Percentiles rank a stretch among this genome's conserved stretches.
phyloP scores from a whole-genome alignment of 2,888 invertebrate genomes.

The Calameuta idolon region DNA sequence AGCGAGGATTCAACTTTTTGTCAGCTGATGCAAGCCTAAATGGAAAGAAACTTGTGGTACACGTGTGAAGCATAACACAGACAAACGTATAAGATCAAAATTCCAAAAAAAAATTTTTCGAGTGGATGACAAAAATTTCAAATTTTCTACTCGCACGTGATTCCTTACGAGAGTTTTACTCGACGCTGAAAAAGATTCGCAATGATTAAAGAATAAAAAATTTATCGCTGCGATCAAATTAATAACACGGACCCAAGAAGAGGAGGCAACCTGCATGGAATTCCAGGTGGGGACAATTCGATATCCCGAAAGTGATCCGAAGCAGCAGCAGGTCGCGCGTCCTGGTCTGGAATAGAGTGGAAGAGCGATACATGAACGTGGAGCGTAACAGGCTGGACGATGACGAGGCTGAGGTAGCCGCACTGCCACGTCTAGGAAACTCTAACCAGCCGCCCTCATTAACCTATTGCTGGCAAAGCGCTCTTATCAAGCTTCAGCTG shows the following conservation, averaged over 20 bases:
- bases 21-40: background rate
- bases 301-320: slow-evolving; percentile 12
- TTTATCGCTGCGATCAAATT: background rate
- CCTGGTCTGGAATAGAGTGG: slow-evolving; percentile 17
- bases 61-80: background rate
- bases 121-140: background rate
- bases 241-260: background rate
- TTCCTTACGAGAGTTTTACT: background rate
- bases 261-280: background rate
- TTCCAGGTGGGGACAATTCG: slow-evolving; percentile 9
- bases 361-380: slow-evolving; percentile 26
- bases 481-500: slow-evolving; percentile 54
- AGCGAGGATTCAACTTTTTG: background rate
- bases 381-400: slow-evolving; percentile 22
- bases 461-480: slow-evolving; percentile 51
- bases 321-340: background rate
- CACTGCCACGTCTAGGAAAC: slow-evolving; percentile 16
- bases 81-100: background rate
- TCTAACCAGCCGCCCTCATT: slow-evolving; percentile 40
- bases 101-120: background rate
- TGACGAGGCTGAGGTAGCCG: slow-evolving; percentile 25
- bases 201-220: too few species aligned
- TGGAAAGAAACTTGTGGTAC: background rate
- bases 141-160: background rate
- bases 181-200: background rate